These are phyloP conservation scores for Mobula birostris DNA, from an alignment of 2,113 vertebrate species.

Conservation along the genomic window DNA sequence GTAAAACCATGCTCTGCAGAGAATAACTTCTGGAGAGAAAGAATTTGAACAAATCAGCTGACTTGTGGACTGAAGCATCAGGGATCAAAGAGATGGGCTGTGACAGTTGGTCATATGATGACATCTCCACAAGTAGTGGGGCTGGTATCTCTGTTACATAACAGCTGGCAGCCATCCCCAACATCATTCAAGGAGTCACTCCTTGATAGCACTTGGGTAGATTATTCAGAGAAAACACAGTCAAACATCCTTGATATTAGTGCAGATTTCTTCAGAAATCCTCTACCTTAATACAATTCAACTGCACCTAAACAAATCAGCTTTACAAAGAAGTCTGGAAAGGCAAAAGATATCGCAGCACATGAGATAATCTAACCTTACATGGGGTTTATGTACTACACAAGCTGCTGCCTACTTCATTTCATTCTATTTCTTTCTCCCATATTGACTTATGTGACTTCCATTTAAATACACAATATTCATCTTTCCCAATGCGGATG, in stretches of 20 bases:
- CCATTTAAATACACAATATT: neutral
- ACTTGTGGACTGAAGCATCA: neutral
- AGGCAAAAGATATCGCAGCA: neutral
- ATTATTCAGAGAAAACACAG: neutral
- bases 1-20: neutral
- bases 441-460: neutral
- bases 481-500: neutral
- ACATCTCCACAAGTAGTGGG: neutral
- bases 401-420: neutral
- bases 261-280: neutral
- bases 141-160: neutral
- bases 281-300: neutral
- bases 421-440: neutral
- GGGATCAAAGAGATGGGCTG: neutral
- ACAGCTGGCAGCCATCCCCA: neutral
- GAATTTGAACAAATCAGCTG: neutral
- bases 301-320: neutral
- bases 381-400: neutral
- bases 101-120: neutral
- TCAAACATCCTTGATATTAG: neutral
- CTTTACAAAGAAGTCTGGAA: neutral
- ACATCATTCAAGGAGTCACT: neutral
- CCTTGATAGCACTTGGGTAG: neutral
- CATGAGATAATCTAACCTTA: neutral
- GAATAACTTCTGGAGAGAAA: neutral